These are phyloP conservation scores for Gryon sp. DNA, from an alignment of 1,140 invertebrate genomes.

Conservation along the genomic window DNA sequence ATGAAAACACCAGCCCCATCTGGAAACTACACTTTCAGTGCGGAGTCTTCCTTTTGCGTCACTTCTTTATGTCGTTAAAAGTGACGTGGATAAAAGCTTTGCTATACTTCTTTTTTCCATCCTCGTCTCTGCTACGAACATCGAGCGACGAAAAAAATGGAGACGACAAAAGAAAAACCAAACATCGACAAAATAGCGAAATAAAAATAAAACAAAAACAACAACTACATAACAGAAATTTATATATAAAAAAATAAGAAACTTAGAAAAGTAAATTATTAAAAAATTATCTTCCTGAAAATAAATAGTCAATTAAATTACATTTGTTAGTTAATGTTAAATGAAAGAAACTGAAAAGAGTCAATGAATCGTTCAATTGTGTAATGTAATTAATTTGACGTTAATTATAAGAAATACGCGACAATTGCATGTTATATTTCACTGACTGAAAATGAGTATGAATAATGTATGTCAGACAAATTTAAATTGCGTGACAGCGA, in stretches of 20 bases:
- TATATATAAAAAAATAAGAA: too few species aligned
- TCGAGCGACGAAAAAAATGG: conserved; percentile 7
- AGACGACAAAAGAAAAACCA: background rate
- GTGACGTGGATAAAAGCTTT: conserved; percentile 61
- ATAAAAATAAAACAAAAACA: conserved; percentile 7
- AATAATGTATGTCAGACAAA: conserved; percentile 11
- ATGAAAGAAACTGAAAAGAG: too few species aligned
- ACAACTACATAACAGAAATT: too few species aligned
- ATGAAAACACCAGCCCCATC: conserved; percentile 62
- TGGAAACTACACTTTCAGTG: conserved; percentile 53
- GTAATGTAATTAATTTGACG: conserved; percentile 21
- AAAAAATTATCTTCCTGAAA: too few species aligned
- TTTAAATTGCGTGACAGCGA: background rate
- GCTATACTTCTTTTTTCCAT: conserved; percentile 36
- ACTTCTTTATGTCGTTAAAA: conserved; percentile 61
- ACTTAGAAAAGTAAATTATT: too few species aligned
- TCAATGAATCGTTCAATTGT: too few species aligned
- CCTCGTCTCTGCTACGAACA: conserved; percentile 10
- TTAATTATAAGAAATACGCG: conserved; percentile 9
- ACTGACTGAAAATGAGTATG: conserved; percentile 3
- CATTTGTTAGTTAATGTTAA: too few species aligned
- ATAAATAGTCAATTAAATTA: too few species aligned
- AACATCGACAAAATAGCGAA: background rate
- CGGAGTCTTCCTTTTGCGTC: conserved; percentile 49
- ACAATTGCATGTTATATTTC: conserved; percentile 39